These are phyloP conservation scores for Agrotis exclamationis DNA, from an alignment of 2,888 invertebrate species.

Conservation along the genomic window DNA sequence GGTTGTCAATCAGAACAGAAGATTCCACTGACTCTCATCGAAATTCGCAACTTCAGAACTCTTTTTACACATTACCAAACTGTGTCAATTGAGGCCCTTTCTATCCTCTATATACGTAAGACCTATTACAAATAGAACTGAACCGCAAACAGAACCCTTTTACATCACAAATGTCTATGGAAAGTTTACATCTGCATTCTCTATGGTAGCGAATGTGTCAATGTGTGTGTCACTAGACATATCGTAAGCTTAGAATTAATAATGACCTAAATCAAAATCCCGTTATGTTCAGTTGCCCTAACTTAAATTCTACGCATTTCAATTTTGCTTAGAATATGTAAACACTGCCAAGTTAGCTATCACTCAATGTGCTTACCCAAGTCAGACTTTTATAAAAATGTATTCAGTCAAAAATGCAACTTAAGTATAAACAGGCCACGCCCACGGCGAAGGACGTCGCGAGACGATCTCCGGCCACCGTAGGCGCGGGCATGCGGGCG, in stretches of 20 bases:
- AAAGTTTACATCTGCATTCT: conserved; percentile 1
- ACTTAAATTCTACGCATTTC: no score
- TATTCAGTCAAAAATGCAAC: not conserved
- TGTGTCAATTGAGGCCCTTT: not conserved
- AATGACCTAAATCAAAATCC: no score
- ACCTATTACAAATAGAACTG: conserved; percentile 15
- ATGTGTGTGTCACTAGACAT: not conserved
- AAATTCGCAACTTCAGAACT: not conserved
- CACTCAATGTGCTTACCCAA: no score
- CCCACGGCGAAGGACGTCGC: no score
- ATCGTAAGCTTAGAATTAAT: no score
- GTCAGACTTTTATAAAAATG: not conserved
- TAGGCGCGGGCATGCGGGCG: no score
- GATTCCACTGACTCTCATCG: not conserved
- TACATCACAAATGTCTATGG: not conserved
- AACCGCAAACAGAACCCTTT: conserved; percentile 26
- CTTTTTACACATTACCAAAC: not conserved
- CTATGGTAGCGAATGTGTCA: conserved; percentile 10
- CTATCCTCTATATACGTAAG: not conserved
- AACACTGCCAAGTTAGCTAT: no score
- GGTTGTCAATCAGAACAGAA: not conserved
- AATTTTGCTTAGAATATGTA: no score
- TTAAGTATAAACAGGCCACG: no score
- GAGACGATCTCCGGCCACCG: no score
- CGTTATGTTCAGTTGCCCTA: no score